Base-by-base conservation (phyloP, 2,113 vertebrate genomes). In the Notothenia coriiceps region DNA sequence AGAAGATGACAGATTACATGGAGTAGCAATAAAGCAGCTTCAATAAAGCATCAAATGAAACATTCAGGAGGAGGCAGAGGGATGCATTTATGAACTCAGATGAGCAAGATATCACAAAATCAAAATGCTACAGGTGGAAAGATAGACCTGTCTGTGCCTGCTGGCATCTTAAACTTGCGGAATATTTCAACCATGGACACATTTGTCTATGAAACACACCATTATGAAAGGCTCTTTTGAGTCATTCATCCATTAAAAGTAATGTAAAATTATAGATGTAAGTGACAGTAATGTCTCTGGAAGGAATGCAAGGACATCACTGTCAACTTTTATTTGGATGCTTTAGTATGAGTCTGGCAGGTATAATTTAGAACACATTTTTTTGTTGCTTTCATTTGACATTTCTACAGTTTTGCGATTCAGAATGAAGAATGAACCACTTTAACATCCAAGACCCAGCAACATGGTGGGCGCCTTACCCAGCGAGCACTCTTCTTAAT, bases 11-110 rank as follows among this genome's bases (percentile, higher is more conserved):
- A 66, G 70, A 75, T 78, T 65, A 72, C 18, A 14, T 2, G 20
- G 5, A 55, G 22, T 1, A 71, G 60, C 50, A 60, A 52, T 54
- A 54, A 76, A 82, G 40, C 29, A 60, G 22, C 20, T 77, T 77
- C 66, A 79, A 44, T 74, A 72, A 68, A 64, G 63, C 5, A 71
- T 59, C 20, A 69, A 74, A 59, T 72, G 3, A 77, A 79, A 57
- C 1, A 49, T 64, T 72, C 13, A 47, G 25, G 35, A 49, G 2
- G 10, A 65, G 57, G 8, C 52, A 44, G 29, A 65, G 4, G 64
- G 40, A 70, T 46, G 29, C 64, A 29, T 40, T 62, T n/a, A 20
- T 56, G 35, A 68, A 56, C 55, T 25, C 55, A 61, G 49, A 61
- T 40, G 15, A 46, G 15, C 25, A 44, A 17, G 14, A 52, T 51